Conservation (phyloP, 2,888 invertebrate genomes). For the Iselma pallidipennis region DNA sequence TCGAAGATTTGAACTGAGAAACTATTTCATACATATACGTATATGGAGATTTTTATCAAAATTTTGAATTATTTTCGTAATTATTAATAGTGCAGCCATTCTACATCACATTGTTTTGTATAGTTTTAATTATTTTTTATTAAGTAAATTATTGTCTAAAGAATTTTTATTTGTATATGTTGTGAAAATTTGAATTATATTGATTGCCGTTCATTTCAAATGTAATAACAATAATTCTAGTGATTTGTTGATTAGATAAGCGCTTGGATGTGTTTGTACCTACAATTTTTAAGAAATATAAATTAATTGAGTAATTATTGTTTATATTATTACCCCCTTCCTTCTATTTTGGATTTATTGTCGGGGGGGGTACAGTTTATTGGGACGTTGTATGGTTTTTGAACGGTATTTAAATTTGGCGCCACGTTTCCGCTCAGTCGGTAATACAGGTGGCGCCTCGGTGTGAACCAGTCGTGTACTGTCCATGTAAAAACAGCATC, state of each 20-base stretch:
- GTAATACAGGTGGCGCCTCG: conserved; percentile 31
- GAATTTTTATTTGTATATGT: background rate
- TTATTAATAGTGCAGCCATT: no score
- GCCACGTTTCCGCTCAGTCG: conserved; percentile 23
- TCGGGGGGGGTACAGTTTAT: background rate
- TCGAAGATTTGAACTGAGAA: background rate
- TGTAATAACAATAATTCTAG: background rate
- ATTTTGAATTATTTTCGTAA: no score
- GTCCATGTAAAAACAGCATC: conserved; percentile 43
- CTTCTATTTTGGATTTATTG: no score
- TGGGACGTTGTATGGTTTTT: background rate
- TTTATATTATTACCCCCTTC: no score
- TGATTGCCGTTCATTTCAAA: background rate
- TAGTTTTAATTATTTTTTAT: background rate
- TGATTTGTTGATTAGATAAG: background rate
- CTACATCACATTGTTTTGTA: background rate
- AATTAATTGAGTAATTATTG: no score
- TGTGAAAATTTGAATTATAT: background rate
- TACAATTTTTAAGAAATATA: background rate
- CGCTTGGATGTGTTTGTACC: background rate
- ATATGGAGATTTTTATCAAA: background rate
- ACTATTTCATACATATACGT: background rate
- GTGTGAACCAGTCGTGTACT: conserved; percentile 34
- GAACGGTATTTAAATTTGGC: conserved; percentile 28
- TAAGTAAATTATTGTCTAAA: background rate